phyloP scores from a whole-genome alignment of 2,888 invertebrate species.

The Philonicus albiceps region DNA sequence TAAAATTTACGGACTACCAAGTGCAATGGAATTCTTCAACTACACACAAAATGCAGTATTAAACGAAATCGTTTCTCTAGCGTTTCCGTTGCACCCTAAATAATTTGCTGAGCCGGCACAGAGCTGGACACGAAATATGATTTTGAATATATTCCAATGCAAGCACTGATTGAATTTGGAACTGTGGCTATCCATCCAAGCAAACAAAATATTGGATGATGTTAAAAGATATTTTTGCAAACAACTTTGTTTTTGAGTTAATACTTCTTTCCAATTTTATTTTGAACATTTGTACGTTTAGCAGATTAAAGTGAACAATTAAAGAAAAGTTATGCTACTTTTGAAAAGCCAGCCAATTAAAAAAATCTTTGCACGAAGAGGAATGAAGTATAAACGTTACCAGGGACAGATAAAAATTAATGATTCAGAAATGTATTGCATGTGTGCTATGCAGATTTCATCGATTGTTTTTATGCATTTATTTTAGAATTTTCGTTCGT shows the following conservation, averaged over 20 bases:
- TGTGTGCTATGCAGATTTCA: neutral
- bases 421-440: neutral
- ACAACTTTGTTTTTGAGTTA: neutral
- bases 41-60: neutral
- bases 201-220: neutral
- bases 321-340: neutral
- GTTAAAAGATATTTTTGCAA: neutral
- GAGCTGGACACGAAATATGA: neutral
- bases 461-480: neutral
- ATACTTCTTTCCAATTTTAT: neutral
- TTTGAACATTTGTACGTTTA: neutral
- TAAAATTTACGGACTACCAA: neutral
- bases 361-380: neutral
- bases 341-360: neutral
- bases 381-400: neutral
- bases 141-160: neutral
- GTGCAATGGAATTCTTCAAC: neutral
- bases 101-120: neutral
- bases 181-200: neutral
- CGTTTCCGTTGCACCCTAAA: conserved; percentile 2
- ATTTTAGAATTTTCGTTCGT: neutral
- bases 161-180: neutral
- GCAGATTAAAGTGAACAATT: neutral
- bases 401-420: neutral
- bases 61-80: neutral